Base-by-base conservation (phyloP, 2,888 invertebrate species). In the Drosophila kanekoi region DNA sequence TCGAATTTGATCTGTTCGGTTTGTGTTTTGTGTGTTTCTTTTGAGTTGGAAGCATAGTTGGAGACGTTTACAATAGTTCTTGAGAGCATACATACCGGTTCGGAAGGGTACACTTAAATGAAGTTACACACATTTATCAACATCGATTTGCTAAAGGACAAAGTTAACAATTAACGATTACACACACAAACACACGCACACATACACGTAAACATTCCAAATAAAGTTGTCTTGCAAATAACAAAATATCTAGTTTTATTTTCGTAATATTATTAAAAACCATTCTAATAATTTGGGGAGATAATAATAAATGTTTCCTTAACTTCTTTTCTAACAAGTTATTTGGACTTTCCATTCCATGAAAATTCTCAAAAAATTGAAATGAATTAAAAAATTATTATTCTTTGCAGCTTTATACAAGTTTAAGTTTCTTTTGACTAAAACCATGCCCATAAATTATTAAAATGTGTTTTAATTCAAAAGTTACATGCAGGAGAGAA, bases 71-170 rank as follows among this genome's bases (percentile, higher is more conserved):
- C 69, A 74, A 64, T 63, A 73, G 70, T 69, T 81, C 44, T 64
- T 64, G 10, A 67, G 60, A 72, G 71, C 75, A 90, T 89, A 89
- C 89, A 88, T 90, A 90, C 89, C 89, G 89, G 83, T 79, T 86
- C 72, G 80, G 77, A 87, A 87, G 89, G 86, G 79, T 75, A 89
- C 89, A 89, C 79, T 79, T 84, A 86, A 73, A 78, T 87, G 74
- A 67, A 56, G 56, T 64, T 65, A 76, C 62, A 77, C 28, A 64
- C 53, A 74, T 5, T 49, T 61, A 53, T 56, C 41, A 57, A 71
- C 57, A 77, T 28, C 54, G 35, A 78, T 47, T 35, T 18, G 54
- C 69, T 72, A 65, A 57, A 28, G 64, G 51, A 60, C 59, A 71
- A 53, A 47, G 43, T 60, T 53, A 48, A 72, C 64, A 76, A 35